phyloP scores from a whole-genome alignment of 2,797 vertebrate genomes.

The Xiphophorus birchmanni region DNA sequence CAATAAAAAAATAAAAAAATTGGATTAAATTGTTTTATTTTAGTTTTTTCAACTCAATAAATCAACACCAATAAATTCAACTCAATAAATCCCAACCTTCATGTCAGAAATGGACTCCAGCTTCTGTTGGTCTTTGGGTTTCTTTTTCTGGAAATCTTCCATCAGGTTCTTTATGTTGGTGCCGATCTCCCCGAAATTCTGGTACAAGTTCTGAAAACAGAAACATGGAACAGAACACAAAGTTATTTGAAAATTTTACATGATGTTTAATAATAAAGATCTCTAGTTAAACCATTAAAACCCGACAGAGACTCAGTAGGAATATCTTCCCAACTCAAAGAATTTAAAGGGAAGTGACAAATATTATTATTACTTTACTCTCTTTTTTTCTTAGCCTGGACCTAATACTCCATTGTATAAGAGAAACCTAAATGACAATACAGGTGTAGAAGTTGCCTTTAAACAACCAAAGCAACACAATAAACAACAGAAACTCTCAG shows the following conservation, averaged over 20 bases:
- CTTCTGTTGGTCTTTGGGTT: conserved; percentile 93
- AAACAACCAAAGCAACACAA: not conserved
- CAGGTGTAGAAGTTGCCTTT: not conserved
- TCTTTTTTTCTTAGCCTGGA: too few relatives aligned
- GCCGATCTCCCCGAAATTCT: conserved; percentile 98
- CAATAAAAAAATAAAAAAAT: too few relatives aligned
- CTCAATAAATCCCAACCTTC: conserved; percentile 80
- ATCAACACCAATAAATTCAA: too few relatives aligned
- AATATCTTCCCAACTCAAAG: not conserved
- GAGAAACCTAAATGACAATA: not conserved
- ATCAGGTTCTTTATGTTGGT: conserved; percentile 98
- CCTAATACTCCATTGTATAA: not conserved
- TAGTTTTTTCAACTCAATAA: not conserved
- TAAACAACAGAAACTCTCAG: not conserved
- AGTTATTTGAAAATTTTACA: not conserved
- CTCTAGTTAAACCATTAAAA: not conserved
- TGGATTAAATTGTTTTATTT: too few relatives aligned
- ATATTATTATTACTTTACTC: not conserved
- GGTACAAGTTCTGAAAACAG: conserved; percentile 89
- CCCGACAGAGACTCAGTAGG: not conserved
- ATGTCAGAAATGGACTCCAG: conserved; percentile 95
- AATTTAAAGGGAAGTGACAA: not conserved
- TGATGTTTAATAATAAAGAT: not conserved
- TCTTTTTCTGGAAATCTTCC: conserved; percentile 98
- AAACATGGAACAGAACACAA: not conserved